Evolutionary conservation across 2,113 vertebrate genomes (phyloP).

Genomic region (Fulmarus glacialis): DNA sequence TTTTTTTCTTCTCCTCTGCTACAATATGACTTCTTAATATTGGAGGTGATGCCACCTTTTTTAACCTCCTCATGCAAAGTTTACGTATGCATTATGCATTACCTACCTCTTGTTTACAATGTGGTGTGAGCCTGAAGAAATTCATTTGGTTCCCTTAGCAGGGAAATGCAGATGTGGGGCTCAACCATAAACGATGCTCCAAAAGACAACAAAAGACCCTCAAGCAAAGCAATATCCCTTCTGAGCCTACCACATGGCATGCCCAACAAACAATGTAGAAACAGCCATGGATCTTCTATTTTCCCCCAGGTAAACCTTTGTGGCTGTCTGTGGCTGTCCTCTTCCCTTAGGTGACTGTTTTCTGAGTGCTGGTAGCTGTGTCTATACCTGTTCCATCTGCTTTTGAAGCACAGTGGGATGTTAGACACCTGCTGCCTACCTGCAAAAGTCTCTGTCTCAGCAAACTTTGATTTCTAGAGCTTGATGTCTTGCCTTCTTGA

Average conservation of each 20-base stretch:
- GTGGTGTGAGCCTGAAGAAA: background rate
- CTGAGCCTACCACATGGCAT: background rate
- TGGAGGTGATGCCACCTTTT: background rate
- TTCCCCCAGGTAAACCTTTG: background rate
- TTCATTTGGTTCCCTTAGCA: background rate
- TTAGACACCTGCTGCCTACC: background rate
- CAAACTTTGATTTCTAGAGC: background rate
- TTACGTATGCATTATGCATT: background rate
- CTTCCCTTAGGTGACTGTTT: rapidly evolving
- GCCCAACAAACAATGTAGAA: background rate
- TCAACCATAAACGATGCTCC: background rate
- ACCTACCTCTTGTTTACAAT: background rate
- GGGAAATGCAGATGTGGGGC: background rate
- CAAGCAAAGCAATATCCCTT: background rate
- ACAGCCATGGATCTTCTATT: background rate
- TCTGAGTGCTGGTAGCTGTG: background rate
- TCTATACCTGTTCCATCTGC: background rate
- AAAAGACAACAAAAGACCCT: background rate
- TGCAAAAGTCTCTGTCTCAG: background rate
- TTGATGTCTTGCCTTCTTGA: background rate
- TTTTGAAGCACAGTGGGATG: background rate
- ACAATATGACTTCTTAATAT: background rate
- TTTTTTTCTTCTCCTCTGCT: background rate
- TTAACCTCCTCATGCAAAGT: background rate
- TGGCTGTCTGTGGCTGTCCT: background rate